Base-by-base conservation (phyloP, 1,140 invertebrate species). In the Hyles euphorbiae region DNA sequence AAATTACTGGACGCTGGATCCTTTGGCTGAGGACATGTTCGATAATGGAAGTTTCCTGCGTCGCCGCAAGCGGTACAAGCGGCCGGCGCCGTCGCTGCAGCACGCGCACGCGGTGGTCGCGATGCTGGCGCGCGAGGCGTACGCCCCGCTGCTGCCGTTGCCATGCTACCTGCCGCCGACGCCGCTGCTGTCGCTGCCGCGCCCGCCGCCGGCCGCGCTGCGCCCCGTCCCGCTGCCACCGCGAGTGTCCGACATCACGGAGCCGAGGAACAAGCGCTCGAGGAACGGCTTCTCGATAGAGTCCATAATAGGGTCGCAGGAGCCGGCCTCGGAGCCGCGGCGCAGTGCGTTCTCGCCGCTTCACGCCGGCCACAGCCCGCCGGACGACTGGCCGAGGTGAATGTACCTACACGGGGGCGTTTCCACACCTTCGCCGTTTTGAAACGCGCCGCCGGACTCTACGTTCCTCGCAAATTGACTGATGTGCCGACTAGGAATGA, bases 1-100 rank as follows among this genome's bases (percentile, higher is more conserved):
- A 0, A 99, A 99, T 79, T 99, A 99, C 87, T 99, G 98, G 98
- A 98, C 98, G 0, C 84, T 99, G 50, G 98, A 99, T 88, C 98
- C 98, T 0, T 89, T 97, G 57, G 96, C 96, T 1, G 97, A 99
- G 78, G 97, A 99, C 77, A 99, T 99, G 99, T 99, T 99, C 76
- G 98, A 99, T 80, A 99, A 99, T 83, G 99, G 99, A 0, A 98
- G 96, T 76, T 99, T 99, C 78, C 90, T 99, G 47, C 87, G 98
- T 3, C 91, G 98, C 12, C 88, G 98, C 55, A 99, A 99, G 88
- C 92, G 98, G 32, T 99, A 98, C 90, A 99, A 99, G 83, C 90
- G 97, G 50, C 95, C 96, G 34, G 81, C 87, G 54, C 87, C 87
- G 5, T 88, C 85, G 32, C 58, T 88, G 70, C 88, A 90, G 67